Base-by-base conservation (phyloP, 2,888 invertebrate species). In the Lithophane ornitopus region DNA sequence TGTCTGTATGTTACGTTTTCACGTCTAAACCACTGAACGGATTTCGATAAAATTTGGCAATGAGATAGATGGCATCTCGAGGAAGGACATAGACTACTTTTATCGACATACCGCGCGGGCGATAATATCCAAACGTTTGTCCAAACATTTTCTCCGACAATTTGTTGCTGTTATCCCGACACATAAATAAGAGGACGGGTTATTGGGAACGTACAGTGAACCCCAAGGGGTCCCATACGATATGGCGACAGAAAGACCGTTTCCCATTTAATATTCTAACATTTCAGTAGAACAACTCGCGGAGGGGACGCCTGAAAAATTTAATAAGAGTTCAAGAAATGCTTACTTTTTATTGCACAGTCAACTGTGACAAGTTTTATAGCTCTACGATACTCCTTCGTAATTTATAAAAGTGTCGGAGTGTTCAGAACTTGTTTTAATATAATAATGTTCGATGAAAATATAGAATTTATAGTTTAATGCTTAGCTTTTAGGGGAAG, bases 211-310 rank as follows among this genome's bases (percentile, higher is more conserved):
- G 71, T 67, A 80, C 74, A 72, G 56, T 63, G 74, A 74, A 82
- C 79, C 80, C 79, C 76, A 75, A 84, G 80, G 78, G 84, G 52
- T 71, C 65, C 73, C 69, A 76, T 70, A 74, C 61, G 62, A 74
- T 49, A 81, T 81, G 68, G 84, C 82, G 85, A 82, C 85, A 82
- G 78, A 82, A 76, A 69, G 76, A 83, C 80, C 74, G 77, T 81
- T 82, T 74, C 73, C 87, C 84, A 84, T 88, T 90, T 90, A 90
- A 91, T 90, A 89, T 89, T 91, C 88, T 84, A 82, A 83, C 86
- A 83, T 89, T 87, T 90, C 81, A 87, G 81, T 81, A 78, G 78
- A 73, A 85, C 69, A 83, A 82, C 83, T 84, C 78, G 39, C 61
- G 44, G 76, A 82, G 83, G 82, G 82, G 81, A 76, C 61, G 79